Evolutionary conservation across 2,888 invertebrate genomes (phyloP).

Genomic region (Candidula unifasciata): DNA sequence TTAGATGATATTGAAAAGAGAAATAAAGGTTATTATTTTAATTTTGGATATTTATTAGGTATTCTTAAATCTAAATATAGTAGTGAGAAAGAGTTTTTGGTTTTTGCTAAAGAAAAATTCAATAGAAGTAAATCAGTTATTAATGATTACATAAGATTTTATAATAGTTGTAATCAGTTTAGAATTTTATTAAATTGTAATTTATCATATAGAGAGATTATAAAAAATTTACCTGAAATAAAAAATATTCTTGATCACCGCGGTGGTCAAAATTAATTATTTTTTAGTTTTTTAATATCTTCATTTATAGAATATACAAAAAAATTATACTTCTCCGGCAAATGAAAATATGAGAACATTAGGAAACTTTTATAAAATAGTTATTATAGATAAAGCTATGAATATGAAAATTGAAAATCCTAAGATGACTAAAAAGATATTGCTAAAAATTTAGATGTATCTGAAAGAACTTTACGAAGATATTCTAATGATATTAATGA

Average conservation of each 20-base stretch:
- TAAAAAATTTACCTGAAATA: not conserved
- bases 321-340: too few species aligned
- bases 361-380: too few species aligned
- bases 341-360: too few species aligned
- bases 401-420: too few species aligned
- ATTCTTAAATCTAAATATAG: not conserved
- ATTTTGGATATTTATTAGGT: too few species aligned
- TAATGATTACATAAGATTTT: not conserved
- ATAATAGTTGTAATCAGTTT: not conserved
- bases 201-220: constrained; percentile 2
- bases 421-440: too few species aligned
- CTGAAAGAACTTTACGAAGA: too few species aligned
- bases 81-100: constrained; percentile 3
- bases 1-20: not conserved
- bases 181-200: not conserved
- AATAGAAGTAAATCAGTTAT: not conserved
- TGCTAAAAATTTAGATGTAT: too few species aligned
- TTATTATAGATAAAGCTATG: too few species aligned
- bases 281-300: too few species aligned
- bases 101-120: not conserved
- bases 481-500: too few species aligned
- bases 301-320: not conserved
- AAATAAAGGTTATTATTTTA: not conserved
- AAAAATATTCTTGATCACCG: not conserved
- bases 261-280: not conserved